These are phyloP conservation scores for Dromococcyx pavoninus DNA, from an alignment of 2,797 vertebrate genomes.

Conservation along the genomic window DNA sequence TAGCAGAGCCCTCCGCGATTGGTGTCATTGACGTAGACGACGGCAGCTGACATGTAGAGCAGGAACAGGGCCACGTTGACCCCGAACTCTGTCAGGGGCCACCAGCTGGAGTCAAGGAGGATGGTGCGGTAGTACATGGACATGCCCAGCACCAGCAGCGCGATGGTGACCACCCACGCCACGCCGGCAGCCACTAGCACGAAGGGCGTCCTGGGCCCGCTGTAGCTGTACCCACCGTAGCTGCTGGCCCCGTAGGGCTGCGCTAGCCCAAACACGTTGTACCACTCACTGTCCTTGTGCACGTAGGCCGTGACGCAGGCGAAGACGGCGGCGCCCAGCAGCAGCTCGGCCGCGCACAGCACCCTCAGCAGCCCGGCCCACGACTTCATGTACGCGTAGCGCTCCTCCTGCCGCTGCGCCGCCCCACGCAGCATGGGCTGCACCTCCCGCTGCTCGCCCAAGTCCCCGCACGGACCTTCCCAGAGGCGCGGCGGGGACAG, in stretches of 20 bases:
- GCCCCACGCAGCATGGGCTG: too few relatives aligned
- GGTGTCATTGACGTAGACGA: constrained; percentile 91
- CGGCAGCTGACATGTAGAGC: constrained; percentile 88
- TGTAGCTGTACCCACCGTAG: constrained; percentile 83
- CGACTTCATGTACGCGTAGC: constrained; percentile 96
- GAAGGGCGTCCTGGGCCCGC: constrained; percentile 92
- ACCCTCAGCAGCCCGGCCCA: constrained; percentile 94
- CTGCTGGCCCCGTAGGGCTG: constrained; percentile 75
- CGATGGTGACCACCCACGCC: constrained; percentile 90
- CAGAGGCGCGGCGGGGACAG: too few relatives aligned
- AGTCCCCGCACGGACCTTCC: too few relatives aligned
- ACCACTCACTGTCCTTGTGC: constrained; percentile 98
- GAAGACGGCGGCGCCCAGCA: constrained; percentile 92
- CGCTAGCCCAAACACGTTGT: constrained; percentile 90
- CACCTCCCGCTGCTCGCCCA: too few relatives aligned
- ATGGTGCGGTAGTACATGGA: constrained; percentile 97
- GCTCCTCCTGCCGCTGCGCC: constrained; percentile 77
- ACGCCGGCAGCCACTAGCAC: constrained; percentile 88
- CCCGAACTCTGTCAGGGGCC: constrained; percentile 94
- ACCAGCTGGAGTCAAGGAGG: constrained; percentile 93
- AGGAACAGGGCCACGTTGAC: constrained; percentile 90
- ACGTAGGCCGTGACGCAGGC: constrained; percentile 95
- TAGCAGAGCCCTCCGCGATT: constrained; percentile 92
- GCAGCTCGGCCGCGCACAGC: constrained; percentile 87
- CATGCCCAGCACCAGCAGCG: constrained; percentile 92